A percentile compares a stretch with the other conserved stretches of the same genome.
These are phyloP conservation scores for Hucho hucho DNA, from an alignment of 2,113 vertebrate genomes.

Conservation along the genomic window DNA sequence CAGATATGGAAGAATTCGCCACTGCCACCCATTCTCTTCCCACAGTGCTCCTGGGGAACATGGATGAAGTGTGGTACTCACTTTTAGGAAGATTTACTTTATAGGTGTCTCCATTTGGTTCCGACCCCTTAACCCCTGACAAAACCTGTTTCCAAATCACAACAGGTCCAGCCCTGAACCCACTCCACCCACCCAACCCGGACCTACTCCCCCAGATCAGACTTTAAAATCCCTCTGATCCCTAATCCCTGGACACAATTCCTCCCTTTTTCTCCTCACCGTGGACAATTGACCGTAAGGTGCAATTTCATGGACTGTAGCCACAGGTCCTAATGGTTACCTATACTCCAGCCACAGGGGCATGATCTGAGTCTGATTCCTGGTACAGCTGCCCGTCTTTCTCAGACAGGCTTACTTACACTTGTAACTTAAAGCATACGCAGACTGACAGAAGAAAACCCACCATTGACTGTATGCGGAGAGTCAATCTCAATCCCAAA, in stretches of 20 bases:
- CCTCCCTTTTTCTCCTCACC: slow-evolving; percentile 53
- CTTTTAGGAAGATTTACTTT: not conserved
- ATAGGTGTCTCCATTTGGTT: slow-evolving; percentile 22
- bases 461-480: slow-evolving; percentile 22
- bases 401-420: slow-evolving; percentile 37
- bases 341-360: slow-evolving; percentile 40
- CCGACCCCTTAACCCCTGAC: slow-evolving; percentile 31
- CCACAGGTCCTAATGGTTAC: slow-evolving; percentile 48
- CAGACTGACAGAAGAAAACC: too few species aligned
- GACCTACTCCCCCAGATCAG: slow-evolving; percentile 38
- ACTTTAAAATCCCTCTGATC: slow-evolving; percentile 54
- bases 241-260: slow-evolving; percentile 62
- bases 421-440: too few species aligned
- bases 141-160: not conserved
- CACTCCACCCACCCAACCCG: not conserved
- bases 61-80: not conserved
- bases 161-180: slow-evolving; percentile 7
- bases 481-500: slow-evolving; percentile 6
- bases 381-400: slow-evolving; percentile 29
- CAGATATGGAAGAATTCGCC: slow-evolving; percentile 53
- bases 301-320: slow-evolving; percentile 49
- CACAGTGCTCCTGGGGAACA: slow-evolving; percentile 25
- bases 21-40: slow-evolving; percentile 52
- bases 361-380: slow-evolving; percentile 47
- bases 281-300: slow-evolving; percentile 57